A percentile compares a stretch with the other conserved stretches of the same genome.
phyloP scores from a whole-genome alignment of 2,113 vertebrate genomes.

The Cepphus grylle region DNA sequence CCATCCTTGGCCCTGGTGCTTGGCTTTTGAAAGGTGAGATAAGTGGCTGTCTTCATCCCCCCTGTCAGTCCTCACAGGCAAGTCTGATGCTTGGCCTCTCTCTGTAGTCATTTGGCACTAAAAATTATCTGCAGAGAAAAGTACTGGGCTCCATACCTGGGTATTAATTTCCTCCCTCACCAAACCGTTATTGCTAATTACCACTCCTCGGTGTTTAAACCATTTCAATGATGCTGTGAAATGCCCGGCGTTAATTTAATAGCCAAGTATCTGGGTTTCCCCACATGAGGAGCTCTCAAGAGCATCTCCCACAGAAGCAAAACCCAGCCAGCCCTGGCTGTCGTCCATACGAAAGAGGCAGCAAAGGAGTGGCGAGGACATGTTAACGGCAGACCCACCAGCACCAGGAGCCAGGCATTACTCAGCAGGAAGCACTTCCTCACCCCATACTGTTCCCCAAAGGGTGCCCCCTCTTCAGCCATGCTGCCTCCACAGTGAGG shows the following conservation, averaged over 20 bases:
- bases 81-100: neutral
- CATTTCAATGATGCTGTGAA: slow-evolving; percentile 4
- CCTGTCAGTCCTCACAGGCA: neutral
- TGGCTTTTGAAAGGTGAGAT: neutral
- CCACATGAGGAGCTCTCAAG: neutral
- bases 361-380: neutral
- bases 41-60: neutral
- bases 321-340: neutral
- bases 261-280: slow-evolving; percentile 20
- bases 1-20: neutral
- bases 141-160: slow-evolving; percentile 24
- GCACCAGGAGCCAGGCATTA: neutral
- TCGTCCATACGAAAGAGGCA: neutral
- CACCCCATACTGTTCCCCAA: fast-evolving
- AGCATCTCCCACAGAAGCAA: neutral
- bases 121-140: slow-evolving; percentile 56
- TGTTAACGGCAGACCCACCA: neutral
- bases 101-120: slow-evolving; percentile 43
- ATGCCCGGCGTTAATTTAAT: neutral
- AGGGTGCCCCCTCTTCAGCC: neutral
- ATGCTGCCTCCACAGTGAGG: fast-evolving
- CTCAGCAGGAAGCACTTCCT: neutral
- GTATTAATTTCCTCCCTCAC: slow-evolving; percentile 50
- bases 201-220: slow-evolving; percentile 27
- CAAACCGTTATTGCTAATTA: slow-evolving; percentile 42